Conservation (phyloP, 2,888 invertebrate species). For the Dicyrtoma fusca region DNA sequence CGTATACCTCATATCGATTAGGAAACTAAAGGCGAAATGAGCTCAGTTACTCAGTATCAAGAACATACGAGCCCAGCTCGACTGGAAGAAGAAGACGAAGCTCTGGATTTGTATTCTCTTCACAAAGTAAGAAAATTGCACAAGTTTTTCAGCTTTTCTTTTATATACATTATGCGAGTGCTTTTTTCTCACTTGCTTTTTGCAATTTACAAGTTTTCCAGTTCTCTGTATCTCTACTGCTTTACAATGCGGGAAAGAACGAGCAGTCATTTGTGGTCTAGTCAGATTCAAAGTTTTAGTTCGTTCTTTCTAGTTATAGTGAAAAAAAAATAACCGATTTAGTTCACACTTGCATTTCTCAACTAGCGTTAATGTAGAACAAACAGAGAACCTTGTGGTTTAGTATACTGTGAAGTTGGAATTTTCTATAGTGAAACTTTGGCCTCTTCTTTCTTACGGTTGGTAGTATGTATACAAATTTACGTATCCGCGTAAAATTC, state of each 20-base stretch:
- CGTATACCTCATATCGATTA: conserved; percentile 32
- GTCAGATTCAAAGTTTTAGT: conserved; percentile 5
- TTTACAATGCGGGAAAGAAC: neutral
- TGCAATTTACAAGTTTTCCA: conserved; percentile 5
- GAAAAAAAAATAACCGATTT: too few species aligned
- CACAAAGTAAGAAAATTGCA: conserved; percentile 52
- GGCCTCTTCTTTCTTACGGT: too few species aligned
- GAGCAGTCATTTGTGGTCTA: neutral
- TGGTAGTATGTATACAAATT: too few species aligned
- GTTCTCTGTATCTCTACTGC: neutral
- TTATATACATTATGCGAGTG: neutral
- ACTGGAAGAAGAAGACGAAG: conserved; percentile 48
- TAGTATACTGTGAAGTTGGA: too few species aligned
- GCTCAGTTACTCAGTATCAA: conserved; percentile 27
- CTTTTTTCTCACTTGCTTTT: conserved; percentile 9
- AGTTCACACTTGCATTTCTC: too few species aligned
- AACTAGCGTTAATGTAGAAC: too few species aligned
- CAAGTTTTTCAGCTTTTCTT: conserved; percentile 1
- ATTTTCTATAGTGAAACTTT: too few species aligned
- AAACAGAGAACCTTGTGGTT: too few species aligned
- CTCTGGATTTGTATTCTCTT: conserved; percentile 52
- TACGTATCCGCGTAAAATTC: too few species aligned
- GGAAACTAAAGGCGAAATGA: conserved; percentile 36
- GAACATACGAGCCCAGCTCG: conserved; percentile 12
- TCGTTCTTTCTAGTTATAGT: neutral